Base-by-base conservation (phyloP, 1,140 invertebrate genomes). In the Mamestra configurata region DNA sequence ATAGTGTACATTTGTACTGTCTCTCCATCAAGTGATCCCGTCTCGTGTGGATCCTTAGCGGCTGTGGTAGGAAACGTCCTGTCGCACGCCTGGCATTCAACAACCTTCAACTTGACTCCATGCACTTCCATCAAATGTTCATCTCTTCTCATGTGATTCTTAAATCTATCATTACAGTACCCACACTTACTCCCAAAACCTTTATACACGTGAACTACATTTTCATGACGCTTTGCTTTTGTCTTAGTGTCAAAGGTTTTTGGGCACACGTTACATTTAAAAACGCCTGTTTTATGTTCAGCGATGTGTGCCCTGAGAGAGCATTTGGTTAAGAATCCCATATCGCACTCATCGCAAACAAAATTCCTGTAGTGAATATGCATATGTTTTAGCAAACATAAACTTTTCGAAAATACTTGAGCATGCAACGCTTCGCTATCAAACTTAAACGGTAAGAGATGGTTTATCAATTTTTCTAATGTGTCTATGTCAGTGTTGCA, bases 371-470 rank as follows among this genome's bases (percentile, higher is more conserved):
- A 93, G 75, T 93, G 91, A 4, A 78, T 80, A 20, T 90, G 86
- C 87, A 92, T 93, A 53, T 93, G 91, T 22, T 88, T 82, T 13
- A 84, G 77, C 8, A 93, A 31, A 1, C 80, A 79, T 87, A 55
- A 90, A 92, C 77, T 87, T 89, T 13, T 87, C 85, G 53, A 89
- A 92, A 22, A 79, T 77, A 11, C 84, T 88, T 2, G 77, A 49
- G 43, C 90, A 93, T 0, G 90, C 1, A 89, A 66, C 1, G 55
- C 64, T 7, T 88, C 87, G 7, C 68, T 68, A 3, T 86, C 84
- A 37, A 91, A 90, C 79, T 90, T 91, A 22, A 90, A 92, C 1
- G 89, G 89, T 2, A 92, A 53, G 31, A 92, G 86, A 64, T 92
- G 91, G 0, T 86, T 72, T 11, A 89, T 80, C 13, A 90, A 37